Evolutionary conservation across 2,888 invertebrate species (phyloP).

Genomic region (Zelleria hepariella): DNA sequence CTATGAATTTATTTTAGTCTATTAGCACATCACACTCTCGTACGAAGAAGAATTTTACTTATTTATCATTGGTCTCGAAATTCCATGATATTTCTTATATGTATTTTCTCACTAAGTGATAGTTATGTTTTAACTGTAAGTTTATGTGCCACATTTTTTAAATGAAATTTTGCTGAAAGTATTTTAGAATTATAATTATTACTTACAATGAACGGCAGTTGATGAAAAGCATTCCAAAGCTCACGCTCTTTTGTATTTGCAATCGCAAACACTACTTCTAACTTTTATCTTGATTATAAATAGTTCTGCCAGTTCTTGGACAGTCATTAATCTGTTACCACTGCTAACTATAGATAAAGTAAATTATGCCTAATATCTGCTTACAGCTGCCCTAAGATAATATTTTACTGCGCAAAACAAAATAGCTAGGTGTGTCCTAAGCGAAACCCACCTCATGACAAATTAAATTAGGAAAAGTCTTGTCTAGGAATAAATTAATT

Average conservation of each 20-base stretch:
- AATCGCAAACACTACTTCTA: background rate
- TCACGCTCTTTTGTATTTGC: background rate
- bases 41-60: background rate
- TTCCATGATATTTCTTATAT: background rate
- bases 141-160: slow-evolving; percentile 4
- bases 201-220: background rate
- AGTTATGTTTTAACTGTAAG: slow-evolving; percentile 1
- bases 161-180: background rate
- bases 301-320: background rate
- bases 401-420: background rate
- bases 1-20: background rate
- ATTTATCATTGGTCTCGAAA: background rate
- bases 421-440: background rate
- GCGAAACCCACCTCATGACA: background rate
- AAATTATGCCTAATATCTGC: background rate
- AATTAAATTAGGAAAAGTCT: background rate
- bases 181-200: background rate
- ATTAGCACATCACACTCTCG: background rate
- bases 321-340: background rate
- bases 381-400: background rate
- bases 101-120: slow-evolving; percentile 4
- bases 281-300: background rate
- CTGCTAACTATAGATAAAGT: background rate
- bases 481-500: background rate
- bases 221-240: background rate